A percentile compares a stretch with the other conserved stretches of the same genome.
These are phyloP conservation scores for Heliconius melpomene DNA, from an alignment of 1,140 invertebrate genomes.

Conservation along the genomic window DNA sequence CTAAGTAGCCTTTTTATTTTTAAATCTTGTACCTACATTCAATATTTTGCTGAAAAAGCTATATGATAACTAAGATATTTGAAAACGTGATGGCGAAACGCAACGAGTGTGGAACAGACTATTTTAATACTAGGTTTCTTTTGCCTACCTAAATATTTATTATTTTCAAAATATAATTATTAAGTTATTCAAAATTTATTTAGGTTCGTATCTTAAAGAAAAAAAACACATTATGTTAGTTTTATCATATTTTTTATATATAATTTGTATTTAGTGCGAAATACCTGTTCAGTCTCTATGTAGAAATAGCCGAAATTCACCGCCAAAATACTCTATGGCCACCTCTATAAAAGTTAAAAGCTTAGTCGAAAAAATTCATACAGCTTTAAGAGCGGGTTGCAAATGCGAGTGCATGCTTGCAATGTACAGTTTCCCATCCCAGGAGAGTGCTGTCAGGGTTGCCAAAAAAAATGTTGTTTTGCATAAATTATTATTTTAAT, in stretches of 20 bases:
- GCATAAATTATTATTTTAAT: background rate
- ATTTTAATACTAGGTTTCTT: no score
- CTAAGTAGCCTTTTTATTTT: no score
- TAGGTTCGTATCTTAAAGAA: no score
- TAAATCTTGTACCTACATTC: no score
- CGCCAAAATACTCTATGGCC: slow-evolving; percentile 55
- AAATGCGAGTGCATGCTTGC: slow-evolving; percentile 52
- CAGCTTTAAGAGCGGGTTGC: slow-evolving; percentile 57
- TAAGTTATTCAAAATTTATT: no score
- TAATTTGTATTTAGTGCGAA: background rate
- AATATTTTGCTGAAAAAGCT: no score
- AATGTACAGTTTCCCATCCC: slow-evolving; percentile 61
- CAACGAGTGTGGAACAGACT: no score
- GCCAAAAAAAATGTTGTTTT: background rate
- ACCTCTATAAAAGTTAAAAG: slow-evolving; percentile 70
- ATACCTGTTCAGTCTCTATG: slow-evolving; percentile 24
- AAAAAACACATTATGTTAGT: background rate
- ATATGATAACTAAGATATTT: no score
- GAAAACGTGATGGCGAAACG: no score
- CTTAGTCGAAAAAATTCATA: slow-evolving; percentile 63
- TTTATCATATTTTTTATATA: background rate
- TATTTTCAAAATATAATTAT: no score
- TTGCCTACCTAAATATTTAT: no score
- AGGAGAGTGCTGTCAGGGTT: slow-evolving; percentile 45
- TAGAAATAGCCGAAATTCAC: slow-evolving; percentile 51